Base-by-base conservation (phyloP, 2,888 invertebrate species). In the Eudiplozoon nipponicum region DNA sequence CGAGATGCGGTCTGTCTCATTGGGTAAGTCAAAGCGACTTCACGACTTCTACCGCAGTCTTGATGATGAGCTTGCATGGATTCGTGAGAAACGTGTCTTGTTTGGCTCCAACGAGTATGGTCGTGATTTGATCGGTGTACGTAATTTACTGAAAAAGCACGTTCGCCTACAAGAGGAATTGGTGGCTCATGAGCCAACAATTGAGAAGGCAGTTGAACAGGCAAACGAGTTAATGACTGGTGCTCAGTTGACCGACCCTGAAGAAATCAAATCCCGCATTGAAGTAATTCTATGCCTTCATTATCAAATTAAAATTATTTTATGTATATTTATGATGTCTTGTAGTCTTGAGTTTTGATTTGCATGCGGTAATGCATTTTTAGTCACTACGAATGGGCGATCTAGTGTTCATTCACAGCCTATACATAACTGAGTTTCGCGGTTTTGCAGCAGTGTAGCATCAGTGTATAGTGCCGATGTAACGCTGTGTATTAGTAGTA, bases 31-130 rank as follows among this genome's bases (percentile, higher is more conserved):
- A 29, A 75, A 84, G 56, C 86, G 84, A 3, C 67, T 94, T 54
- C 90, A 94, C 60, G 90, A 94, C 63, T 94, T 94, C 72, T 80
- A 90, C 69, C 66, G 90, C 39, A 90, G 94, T 56, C 84, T 94
- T 56, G 90, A 90, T 46, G 90, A 94, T 55, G 90, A 94, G 62
- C 90, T 94, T 61, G 80, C 81, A 4, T 94, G 90, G 90, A 90
- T 94, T 58, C 72, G 72, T 57, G 90, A 94, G 59, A 94, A 90
- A 68, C 86, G 90, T 54, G 65, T 94, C 21, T 65, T 90, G 18
- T 86, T 90, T 1, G 77, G 81, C 2, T 84, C 84, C 0, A 86
- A 90, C 57, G 94, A 94, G 61, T 90, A 86, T 56, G 90, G 90
- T 0, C 74, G 86, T 45, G 90, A 94, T 57, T 64, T 94, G 50